phyloP scores from a whole-genome alignment of 2,888 invertebrate genomes.

The Dynastes tityus region DNA sequence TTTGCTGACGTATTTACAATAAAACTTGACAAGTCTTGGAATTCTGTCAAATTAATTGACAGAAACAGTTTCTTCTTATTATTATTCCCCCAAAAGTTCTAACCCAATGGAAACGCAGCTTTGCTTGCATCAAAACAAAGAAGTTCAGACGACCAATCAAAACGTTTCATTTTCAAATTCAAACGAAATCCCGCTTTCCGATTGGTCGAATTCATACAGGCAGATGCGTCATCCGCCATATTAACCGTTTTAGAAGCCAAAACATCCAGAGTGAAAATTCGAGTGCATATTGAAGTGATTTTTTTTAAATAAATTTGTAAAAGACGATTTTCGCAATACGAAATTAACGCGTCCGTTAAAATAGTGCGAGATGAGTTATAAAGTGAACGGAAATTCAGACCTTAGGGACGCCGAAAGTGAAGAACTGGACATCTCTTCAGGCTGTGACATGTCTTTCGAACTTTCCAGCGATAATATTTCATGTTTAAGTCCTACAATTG shows the following conservation, averaged over 20 bases:
- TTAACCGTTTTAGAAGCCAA: slow-evolving; percentile 56
- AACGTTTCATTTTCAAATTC: slow-evolving; percentile 22
- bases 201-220: slow-evolving; percentile 62
- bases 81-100: slow-evolving; percentile 43
- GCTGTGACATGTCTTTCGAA: slow-evolving; percentile 78
- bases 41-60: not conserved
- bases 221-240: slow-evolving; percentile 60
- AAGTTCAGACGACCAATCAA: slow-evolving; percentile 53
- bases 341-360: too few species aligned
- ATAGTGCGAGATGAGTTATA: slow-evolving; percentile 59
- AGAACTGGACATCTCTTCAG: slow-evolving; percentile 70
- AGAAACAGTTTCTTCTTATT: slow-evolving; percentile 44
- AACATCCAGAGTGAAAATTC: slow-evolving; percentile 46
- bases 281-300: slow-evolving; percentile 33
- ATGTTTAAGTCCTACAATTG: slow-evolving; percentile 67
- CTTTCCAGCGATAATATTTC: slow-evolving; percentile 72
- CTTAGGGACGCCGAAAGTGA: slow-evolving; percentile 61
- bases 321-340: not conserved
- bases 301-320: slow-evolving; percentile 9
- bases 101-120: slow-evolving; percentile 33
- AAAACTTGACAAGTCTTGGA: not conserved
- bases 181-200: slow-evolving; percentile 50
- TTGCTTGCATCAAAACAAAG: slow-evolving; percentile 45
- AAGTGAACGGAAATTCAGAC: slow-evolving; percentile 60
- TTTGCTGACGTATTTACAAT: slow-evolving; percentile 8